Conservation (phyloP, 2,113 vertebrate genomes). For the Mormyrus lacerda region DNA sequence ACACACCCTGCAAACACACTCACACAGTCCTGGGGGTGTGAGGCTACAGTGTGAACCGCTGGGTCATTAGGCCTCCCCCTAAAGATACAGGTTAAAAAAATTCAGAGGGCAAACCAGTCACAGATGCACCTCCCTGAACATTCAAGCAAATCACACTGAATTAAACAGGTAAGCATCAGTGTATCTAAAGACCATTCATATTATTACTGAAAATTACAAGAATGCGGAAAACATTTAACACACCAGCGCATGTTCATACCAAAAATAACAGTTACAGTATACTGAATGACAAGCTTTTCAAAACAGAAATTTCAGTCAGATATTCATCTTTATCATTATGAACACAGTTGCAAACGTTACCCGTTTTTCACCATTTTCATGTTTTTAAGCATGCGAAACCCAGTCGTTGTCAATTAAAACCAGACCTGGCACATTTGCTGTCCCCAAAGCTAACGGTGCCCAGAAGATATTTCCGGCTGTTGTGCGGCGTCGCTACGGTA, state of each 20-base stretch:
- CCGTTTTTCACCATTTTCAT: neutral
- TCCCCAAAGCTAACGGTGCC: neutral
- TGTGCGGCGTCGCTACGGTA: slow-evolving; percentile 10
- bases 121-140: neutral
- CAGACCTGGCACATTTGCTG: neutral
- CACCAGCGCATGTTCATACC: neutral
- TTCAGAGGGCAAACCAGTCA: neutral
- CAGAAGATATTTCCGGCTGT: neutral
- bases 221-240: neutral
- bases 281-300: neutral
- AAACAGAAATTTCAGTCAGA: neutral
- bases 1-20: too few species aligned
- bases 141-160: neutral
- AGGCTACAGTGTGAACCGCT: neutral
- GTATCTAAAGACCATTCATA: neutral
- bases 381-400: slow-evolving; percentile 62
- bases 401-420: slow-evolving; percentile 66
- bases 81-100: neutral
- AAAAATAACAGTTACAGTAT: neutral
- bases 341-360: neutral
- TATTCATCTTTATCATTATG: neutral
- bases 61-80: neutral
- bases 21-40: too few species aligned
- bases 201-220: neutral
- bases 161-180: neutral